These are phyloP conservation scores for Ardeotis arabs DNA, from an alignment of 2,113 vertebrate species.

Conservation along the genomic window DNA sequence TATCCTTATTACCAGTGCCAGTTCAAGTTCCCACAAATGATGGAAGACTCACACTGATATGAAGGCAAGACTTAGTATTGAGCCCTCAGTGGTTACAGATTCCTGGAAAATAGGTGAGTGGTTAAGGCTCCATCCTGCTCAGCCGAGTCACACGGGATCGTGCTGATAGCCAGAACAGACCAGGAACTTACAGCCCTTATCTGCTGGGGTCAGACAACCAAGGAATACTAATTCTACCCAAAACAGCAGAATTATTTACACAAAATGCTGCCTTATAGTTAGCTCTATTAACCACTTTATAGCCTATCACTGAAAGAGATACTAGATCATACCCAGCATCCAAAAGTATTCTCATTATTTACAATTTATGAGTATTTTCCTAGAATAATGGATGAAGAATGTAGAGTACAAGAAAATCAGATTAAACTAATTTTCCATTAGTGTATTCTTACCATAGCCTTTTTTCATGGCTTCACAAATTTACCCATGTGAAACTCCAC, in stretches of 20 bases:
- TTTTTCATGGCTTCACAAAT: not conserved
- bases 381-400: not conserved
- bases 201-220: not conserved
- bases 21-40: not conserved
- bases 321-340: not conserved
- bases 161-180: not conserved
- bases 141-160: rapidly evolving
- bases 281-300: not conserved
- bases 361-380: not conserved
- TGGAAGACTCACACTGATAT: not conserved
- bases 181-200: not conserved
- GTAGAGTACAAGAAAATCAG: not conserved
- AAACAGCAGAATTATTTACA: not conserved
- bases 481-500: not conserved
- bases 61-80: not conserved
- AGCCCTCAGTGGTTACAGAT: not conserved
- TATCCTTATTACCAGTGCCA: not conserved
- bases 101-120: not conserved
- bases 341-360: not conserved
- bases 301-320: not conserved
- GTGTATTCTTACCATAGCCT: not conserved
- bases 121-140: not conserved
- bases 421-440: not conserved
- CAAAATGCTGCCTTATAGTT: not conserved
- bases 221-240: not conserved